Conservation (phyloP, 2,888 invertebrate genomes). For the Hipparchia sbordonii region DNA sequence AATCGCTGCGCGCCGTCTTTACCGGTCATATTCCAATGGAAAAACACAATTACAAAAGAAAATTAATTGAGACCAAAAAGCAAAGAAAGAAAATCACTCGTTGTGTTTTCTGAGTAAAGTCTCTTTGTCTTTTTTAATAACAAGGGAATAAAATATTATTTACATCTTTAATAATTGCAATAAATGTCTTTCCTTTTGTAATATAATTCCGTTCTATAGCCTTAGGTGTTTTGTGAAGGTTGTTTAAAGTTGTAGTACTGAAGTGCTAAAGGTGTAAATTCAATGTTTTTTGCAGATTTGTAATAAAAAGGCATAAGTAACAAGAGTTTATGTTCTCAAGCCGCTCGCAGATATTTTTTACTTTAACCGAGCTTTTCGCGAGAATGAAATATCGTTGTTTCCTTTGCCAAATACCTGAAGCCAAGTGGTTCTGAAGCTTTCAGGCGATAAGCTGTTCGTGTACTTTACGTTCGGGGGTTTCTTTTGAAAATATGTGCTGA, state of each 20-base stretch:
- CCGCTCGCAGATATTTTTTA: slow-evolving; percentile 12
- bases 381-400: slow-evolving; percentile 7
- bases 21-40: not conserved
- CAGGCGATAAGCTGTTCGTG: not conserved
- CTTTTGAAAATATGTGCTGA: too few relatives aligned
- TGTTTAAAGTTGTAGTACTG: too few relatives aligned
- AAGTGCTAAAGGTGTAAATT: too few relatives aligned
- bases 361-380: not conserved
- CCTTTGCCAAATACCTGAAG: not conserved
- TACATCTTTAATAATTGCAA: not conserved
- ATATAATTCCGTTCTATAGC: not conserved
- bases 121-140: slow-evolving; percentile 5
- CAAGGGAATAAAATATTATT: not conserved
- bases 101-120: not conserved
- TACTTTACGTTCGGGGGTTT: not conserved
- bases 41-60: not conserved
- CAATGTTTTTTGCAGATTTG: not conserved
- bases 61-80: slow-evolving; percentile 1
- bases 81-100: not conserved
- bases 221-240: too few relatives aligned
- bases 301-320: not conserved
- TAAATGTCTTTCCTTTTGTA: not conserved
- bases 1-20: too few relatives aligned
- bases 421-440: not conserved
- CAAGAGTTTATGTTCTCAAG: slow-evolving; percentile 1